Conservation (phyloP, 2,888 invertebrate genomes). For the Pyrgus malvae region DNA sequence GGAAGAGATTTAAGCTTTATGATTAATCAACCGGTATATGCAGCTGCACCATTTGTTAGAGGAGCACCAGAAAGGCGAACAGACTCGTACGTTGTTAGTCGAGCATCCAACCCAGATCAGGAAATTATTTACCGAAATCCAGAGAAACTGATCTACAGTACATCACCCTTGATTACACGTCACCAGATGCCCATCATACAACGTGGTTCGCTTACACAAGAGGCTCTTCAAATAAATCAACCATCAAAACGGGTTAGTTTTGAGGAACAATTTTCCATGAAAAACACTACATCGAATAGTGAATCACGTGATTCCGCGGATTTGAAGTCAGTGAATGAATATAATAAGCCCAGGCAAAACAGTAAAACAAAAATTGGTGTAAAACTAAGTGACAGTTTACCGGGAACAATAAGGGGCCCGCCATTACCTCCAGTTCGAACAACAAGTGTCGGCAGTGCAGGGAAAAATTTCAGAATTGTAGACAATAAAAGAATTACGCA, state of each 20-base stretch:
- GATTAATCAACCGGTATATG: slow-evolving; percentile 47
- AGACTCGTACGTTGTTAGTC: slow-evolving; percentile 55
- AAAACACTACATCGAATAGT: slow-evolving; percentile 23
- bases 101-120: slow-evolving; percentile 42
- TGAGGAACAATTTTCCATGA: slow-evolving; percentile 46
- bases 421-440: slow-evolving; percentile 65
- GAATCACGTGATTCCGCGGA: slow-evolving; percentile 20
- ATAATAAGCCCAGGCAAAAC: neutral
- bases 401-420: slow-evolving; percentile 41
- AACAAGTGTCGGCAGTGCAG: slow-evolving; percentile 54
- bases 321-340: neutral
- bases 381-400: slow-evolving; percentile 27
- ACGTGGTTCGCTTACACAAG: slow-evolving; percentile 46
- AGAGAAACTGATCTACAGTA: slow-evolving; percentile 46
- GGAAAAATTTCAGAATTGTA: slow-evolving; percentile 41
- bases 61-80: slow-evolving; percentile 62
- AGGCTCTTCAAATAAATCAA: slow-evolving; percentile 38
- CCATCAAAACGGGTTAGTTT: slow-evolving; percentile 59
- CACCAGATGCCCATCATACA: slow-evolving; percentile 45
- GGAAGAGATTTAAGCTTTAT: slow-evolving; percentile 48
- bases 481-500: slow-evolving; percentile 44
- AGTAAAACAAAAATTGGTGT: neutral
- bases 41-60: slow-evolving; percentile 53
- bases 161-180: slow-evolving; percentile 37
- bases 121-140: slow-evolving; percentile 59